Evolutionary conservation across 2,888 invertebrate genomes (phyloP), one percentile per base, ranked within the genome.

Genomic region (Steinernema hermaphroditum): DNA sequence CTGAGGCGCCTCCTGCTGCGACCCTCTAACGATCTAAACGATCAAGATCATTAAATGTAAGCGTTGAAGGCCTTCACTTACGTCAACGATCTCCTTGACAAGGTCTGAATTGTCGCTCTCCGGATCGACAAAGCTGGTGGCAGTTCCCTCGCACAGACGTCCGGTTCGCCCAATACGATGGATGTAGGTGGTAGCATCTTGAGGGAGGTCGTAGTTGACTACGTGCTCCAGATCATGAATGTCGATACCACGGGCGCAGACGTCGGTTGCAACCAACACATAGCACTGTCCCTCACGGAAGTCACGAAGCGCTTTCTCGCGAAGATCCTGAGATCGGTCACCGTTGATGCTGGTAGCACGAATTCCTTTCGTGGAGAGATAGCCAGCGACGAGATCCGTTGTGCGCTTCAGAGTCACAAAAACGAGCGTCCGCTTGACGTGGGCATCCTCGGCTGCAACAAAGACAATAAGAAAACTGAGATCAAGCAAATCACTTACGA

Each of bases 191-290:
- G 57, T 68, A 43, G 69, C 70, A 27, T 85, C 85, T 0, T 62
- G 62, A 0, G 90, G 89, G 44, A 89, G 74, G 78, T 90, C 89
- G 76, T 88, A 89, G 77, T 90, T 89, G 46, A 90, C 86, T 0
- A 37, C 79, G 72, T 87, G 83, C 2, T 91, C 91, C 0, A 85
- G 72, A 72, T 92, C 92, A 78, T 92, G 91, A 37, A 96, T 94
- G 86, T 96, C 93, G 0, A 96, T 88, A 0, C 97, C 97, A 72
- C 97, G 89, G 0, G 96, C 93, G 0, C 95, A 95, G 0, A 97
- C 96, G 0, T 94, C 93, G 0, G 97, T 97, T 0, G 96, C 96
- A 0, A 98, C 94, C 0, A 98, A 89, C 46, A 96, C 91, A 68
- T 91, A 90, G 86, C 92, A 91, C 16, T 88, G 78, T 19, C 77